phyloP scores from a whole-genome alignment of 2,113 vertebrate genomes.

The Rutilus rutilus region DNA sequence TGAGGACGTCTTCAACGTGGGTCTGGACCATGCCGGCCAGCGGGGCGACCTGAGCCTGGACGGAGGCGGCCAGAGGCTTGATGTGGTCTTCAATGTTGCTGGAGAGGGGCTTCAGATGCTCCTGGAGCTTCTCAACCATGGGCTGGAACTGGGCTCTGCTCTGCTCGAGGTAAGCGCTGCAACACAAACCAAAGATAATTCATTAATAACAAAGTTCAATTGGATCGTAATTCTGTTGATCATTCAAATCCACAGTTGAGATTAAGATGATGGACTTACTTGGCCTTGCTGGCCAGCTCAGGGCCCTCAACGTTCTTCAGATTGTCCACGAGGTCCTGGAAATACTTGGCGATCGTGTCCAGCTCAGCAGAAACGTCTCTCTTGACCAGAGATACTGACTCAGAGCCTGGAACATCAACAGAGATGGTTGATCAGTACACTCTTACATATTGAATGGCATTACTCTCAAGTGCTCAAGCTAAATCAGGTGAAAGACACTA shows the following conservation, averaged over 20 bases:
- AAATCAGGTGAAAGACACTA: background rate
- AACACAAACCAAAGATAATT: background rate
- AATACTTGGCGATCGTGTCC: conserved; percentile 59
- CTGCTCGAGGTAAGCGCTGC: conserved; percentile 65
- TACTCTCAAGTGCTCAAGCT: background rate
- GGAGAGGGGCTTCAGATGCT: conserved; percentile 65
- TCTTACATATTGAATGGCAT: background rate
- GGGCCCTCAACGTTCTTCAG: conserved; percentile 62
- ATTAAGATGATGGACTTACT: conserved; percentile 59
- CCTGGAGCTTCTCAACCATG: conserved; percentile 68
- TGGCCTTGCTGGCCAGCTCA: conserved; percentile 65
- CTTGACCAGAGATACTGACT: conserved; percentile 66
- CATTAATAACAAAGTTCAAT: too few relatives aligned
- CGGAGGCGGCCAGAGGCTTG: conserved; percentile 59
- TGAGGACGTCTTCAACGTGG: conserved; percentile 59
- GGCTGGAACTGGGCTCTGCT: conserved; percentile 64
- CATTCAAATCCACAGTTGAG: background rate
- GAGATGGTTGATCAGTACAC: conserved; percentile 5
- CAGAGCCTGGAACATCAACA: conserved; percentile 57
- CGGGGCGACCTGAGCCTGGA: conserved; percentile 62
- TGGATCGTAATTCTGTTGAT: too few relatives aligned
- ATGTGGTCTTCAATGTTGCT: conserved; percentile 64
- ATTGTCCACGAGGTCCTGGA: conserved; percentile 66
- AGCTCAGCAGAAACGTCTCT: conserved; percentile 61
- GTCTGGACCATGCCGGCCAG: conserved; percentile 55